Evolutionary conservation across 2,888 invertebrate genomes (phyloP), one percentile per base, ranked within the genome.

Genomic region (Liopterus haemorrhoidalis): DNA sequence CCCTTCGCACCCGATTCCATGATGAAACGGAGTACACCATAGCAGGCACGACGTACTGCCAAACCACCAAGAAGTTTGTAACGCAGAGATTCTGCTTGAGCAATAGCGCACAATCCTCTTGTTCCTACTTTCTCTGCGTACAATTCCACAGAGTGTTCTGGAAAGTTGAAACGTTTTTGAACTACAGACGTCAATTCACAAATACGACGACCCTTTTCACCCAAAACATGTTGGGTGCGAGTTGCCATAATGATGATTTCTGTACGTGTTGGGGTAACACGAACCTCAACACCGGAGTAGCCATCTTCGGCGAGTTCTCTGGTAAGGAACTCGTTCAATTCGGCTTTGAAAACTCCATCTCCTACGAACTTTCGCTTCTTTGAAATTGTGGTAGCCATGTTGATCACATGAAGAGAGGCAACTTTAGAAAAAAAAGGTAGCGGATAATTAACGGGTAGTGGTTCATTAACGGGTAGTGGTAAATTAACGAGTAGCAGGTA

Each of bases 91-190:
- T 99, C 99, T 49, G 97, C 95, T 72, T 99, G 99, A n/a, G 99
- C 97, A 60, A 99, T 97, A 53, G 99, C 99, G 72, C 97, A 99
- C 39, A 99, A 78, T 62, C 99, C 99, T 56, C 99, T 81, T 52
- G 93, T 92, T 37, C 94, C 94, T 3, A 99, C 97, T 72, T 99
- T 99, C 70, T 99, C 97, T 35, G 97, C 99, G 71, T 95, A 99
- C 57, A 99, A 74, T 74, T 99, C 97, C 47, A 99, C 90, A 38
- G 89, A 86, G 61, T 90, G 87, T 60, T 94, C 92, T 37, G 88
- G 88, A 70, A 97, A 96, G 68, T 89, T 91, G 73, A 99, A 99
- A 59, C 95, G 76, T 73, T 99, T 99, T 71, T 96, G 96, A 8
- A 99, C 96, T 49, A 99, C 94, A 9, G 96, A 92, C 3, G 99